Percentiles rank a stretch among this genome's conserved stretches.
phyloP scores from a whole-genome alignment of 2,888 invertebrate species.

The Protonemura montana region DNA sequence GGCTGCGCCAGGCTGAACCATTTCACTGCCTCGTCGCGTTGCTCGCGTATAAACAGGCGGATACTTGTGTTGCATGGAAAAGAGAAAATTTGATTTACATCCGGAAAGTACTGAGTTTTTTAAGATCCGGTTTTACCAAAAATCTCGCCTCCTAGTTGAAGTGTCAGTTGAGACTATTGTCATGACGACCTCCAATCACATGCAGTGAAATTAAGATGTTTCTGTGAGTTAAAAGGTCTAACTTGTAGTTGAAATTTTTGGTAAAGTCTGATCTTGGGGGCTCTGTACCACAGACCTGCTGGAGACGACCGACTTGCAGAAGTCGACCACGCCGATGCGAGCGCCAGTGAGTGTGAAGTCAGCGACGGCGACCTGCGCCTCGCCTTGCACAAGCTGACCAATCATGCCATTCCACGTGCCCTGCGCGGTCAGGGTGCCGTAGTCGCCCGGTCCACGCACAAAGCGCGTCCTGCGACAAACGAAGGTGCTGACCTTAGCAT shows the following conservation, averaged over 20 bases:
- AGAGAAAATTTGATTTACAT: background rate
- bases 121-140: no score
- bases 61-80: background rate
- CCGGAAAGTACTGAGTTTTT: no score
- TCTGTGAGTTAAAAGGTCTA: no score
- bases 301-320: conserved; percentile 55
- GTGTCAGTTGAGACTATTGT: background rate
- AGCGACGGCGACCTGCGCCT: conserved; percentile 55
- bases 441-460: background rate
- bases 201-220: no score
- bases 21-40: background rate
- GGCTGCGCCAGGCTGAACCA: background rate
- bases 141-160: no score
- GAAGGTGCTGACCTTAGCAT: background rate
- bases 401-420: conserved; percentile 56
- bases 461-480: conserved; percentile 1
- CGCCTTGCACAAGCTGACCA: conserved; percentile 52
- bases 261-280: no score
- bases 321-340: conserved; percentile 54
- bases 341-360: conserved; percentile 56
- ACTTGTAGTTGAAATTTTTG: no score
- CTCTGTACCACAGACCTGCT: conserved; percentile 43
- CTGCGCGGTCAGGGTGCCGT: conserved; percentile 53
- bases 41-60: conserved; percentile 7
- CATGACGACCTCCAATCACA: background rate